These are phyloP conservation scores for Buathra laborator DNA, from an alignment of 2,888 invertebrate species.

Conservation along the genomic window DNA sequence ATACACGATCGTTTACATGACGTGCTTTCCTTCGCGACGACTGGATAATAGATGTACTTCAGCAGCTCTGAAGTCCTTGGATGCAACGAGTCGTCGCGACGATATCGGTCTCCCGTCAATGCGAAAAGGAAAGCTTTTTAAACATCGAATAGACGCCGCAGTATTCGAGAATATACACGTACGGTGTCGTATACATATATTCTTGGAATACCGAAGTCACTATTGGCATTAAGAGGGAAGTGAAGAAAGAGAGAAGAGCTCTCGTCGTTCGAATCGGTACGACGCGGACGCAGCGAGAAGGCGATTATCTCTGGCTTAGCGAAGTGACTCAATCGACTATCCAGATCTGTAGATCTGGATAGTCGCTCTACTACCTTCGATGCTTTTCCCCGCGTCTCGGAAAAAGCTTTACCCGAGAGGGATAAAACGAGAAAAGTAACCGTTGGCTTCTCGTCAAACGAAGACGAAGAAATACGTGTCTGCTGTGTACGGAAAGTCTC, in stretches of 20 bases:
- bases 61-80: constrained; percentile 39
- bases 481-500: not conserved
- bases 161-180: constrained; percentile 3
- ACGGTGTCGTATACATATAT: constrained; percentile 21
- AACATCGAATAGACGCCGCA: constrained; percentile 39
- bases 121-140: constrained; percentile 51
- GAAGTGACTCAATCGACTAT: constrained; percentile 65
- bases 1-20: constrained; percentile 68
- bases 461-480: constrained; percentile 18
- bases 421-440: constrained; percentile 35
- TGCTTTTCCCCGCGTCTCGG: constrained; percentile 20
- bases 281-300: constrained; percentile 52
- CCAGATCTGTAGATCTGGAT: constrained; percentile 52
- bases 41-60: constrained; percentile 64
- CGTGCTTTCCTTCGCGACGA: constrained; percentile 55
- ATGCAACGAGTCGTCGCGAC: constrained; percentile 47
- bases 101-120: constrained; percentile 54
- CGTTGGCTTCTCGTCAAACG: constrained; percentile 21
- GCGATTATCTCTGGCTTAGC: constrained; percentile 69
- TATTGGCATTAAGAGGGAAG: constrained; percentile 59
- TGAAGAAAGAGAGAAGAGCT: constrained; percentile 49
- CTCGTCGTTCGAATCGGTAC: constrained; percentile 45
- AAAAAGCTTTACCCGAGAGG: constrained; percentile 38
- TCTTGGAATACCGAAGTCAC: constrained; percentile 49
- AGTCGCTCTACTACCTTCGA: constrained; percentile 12